A percentile compares a stretch with the other conserved stretches of the same genome.
Conservation (phyloP, 2,888 invertebrate genomes). For the Gastrophysa polygoni region DNA sequence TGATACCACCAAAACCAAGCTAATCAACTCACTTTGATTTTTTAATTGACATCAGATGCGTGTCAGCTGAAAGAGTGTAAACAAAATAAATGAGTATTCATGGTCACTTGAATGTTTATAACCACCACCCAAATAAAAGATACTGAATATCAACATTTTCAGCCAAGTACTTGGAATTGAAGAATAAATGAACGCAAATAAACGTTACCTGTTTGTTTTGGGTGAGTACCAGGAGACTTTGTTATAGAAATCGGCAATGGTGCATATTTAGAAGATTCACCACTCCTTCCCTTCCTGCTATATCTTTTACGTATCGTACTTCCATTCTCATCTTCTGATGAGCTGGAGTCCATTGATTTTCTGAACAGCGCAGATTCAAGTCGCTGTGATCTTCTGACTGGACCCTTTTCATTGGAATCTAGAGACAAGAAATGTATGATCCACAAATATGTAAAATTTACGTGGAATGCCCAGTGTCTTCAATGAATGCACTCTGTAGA, state of each 20-base stretch:
- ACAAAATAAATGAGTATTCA: background rate
- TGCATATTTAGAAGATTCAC: conserved; percentile 14
- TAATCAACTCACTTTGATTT: conserved; percentile 29
- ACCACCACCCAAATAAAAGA: background rate
- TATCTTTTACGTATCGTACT: background rate
- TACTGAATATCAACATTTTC: background rate
- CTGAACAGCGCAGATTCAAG: background rate
- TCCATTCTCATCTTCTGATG: conserved; percentile 30
- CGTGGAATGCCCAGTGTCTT: no score
- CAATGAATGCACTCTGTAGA: no score
- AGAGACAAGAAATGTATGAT: no score
- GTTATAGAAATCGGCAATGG: conserved; percentile 23
- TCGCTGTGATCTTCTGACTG: conserved; percentile 3
- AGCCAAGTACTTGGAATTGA: background rate
- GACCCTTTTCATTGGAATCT: background rate
- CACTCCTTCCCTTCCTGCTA: conserved; percentile 3
- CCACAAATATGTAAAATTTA: no score
- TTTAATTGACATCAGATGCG: conserved; percentile 24
- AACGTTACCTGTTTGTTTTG: conserved; percentile 2
- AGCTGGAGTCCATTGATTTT: conserved; percentile 28
- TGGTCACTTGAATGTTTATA: background rate
- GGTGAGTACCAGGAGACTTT: conserved; percentile 17
- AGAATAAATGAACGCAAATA: background rate
- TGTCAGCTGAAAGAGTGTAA: conserved; percentile 30
- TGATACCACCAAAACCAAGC: conserved; percentile 2